Base-by-base conservation (phyloP, 1,140 invertebrate genomes). In the Eulimnadia texana region DNA sequence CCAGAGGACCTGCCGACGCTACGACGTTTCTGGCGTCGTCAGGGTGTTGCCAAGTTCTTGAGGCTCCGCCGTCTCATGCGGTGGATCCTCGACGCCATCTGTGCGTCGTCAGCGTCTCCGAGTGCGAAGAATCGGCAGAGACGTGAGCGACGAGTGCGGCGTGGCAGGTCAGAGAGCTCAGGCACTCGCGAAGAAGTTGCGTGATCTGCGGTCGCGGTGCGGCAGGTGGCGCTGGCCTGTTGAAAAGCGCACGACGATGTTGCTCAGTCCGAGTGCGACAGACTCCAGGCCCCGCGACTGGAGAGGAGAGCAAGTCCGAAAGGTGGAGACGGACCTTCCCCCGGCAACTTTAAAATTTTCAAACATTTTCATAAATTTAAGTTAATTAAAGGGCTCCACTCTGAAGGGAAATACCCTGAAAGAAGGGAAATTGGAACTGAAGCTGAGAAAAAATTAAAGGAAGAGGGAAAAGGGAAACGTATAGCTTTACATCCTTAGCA, bases 131-230 rank as follows among this genome's bases (percentile, higher is more conserved):
- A 16, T 83, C 78, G 55, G 80, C 82, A 0, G 87, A 83, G 1
- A 96, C 89, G 71, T 97, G 93, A 3, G 91, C 92, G 67, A 98
- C 86, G 86, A 97, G 93, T 20, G 90, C 88, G 13, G 91, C 91
- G 67, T 94, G 88, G 73, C 93, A 96, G 24, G 90, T 92, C 58
- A 93, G 75, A 49, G 90, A 93, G 50, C 90, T 88, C 50, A 97
- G 77, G 70, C 92, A 94, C 72, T 96, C 93, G 72, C 91, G 56
- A 13, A 63, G 56, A 6, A 61, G 50, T 25, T 61, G 60, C 2
- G 56, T 58, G 28, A 63, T 53, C 22, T 63, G 27, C 50, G 55
- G 13, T 63, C 62, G 10, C 74, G 78, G 72, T 93, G 92, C 16
- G 93, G 93, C 58, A 96, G 77, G 76, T 96, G 92, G 69, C 93